Evolutionary conservation across 2,888 invertebrate species (phyloP).

Genomic region (Candidula unifasciata): DNA sequence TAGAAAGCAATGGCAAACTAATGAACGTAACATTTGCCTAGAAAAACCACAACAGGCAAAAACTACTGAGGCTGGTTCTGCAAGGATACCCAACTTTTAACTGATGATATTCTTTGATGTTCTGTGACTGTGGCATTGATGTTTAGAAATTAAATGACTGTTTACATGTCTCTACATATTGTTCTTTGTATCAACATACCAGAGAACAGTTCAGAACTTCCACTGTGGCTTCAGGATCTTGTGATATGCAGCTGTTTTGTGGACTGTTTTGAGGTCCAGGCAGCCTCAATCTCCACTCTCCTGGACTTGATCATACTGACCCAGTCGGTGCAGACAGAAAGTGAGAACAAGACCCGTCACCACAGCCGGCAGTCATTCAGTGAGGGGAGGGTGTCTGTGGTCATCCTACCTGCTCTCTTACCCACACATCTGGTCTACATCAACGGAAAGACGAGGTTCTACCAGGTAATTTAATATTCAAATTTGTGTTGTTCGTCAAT

Average conservation of each 20-base stretch:
- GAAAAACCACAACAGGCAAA: too few relatives aligned
- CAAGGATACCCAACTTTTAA: too few relatives aligned
- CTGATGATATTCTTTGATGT: too few relatives aligned
- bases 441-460: conserved; percentile 84
- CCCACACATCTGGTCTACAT: conserved; percentile 84
- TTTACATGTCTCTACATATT: too few relatives aligned
- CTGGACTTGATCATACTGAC: conserved; percentile 85
- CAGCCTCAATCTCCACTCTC: conserved; percentile 85
- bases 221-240: conserved; percentile 85
- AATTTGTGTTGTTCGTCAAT: too few relatives aligned
- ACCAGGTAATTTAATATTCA: conserved; percentile 79
- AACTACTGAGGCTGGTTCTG: too few relatives aligned
- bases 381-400: conserved; percentile 81
- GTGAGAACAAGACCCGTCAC: conserved; percentile 56
- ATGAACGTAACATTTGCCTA: too few relatives aligned
- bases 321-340: conserved; percentile 78
- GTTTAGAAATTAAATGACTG: too few relatives aligned
- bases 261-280: conserved; percentile 79
- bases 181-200: conserved; percentile 15
- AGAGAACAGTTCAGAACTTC: conserved; percentile 76
- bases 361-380: conserved; percentile 54
- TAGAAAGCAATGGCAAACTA: too few relatives aligned
- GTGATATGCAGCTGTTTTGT: conserved; percentile 85
- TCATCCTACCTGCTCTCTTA: conserved; percentile 85
- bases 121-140: too few relatives aligned